Evolutionary conservation across 1,140 invertebrate genomes (phyloP).

Genomic region (Octopus sinensis): DNA sequence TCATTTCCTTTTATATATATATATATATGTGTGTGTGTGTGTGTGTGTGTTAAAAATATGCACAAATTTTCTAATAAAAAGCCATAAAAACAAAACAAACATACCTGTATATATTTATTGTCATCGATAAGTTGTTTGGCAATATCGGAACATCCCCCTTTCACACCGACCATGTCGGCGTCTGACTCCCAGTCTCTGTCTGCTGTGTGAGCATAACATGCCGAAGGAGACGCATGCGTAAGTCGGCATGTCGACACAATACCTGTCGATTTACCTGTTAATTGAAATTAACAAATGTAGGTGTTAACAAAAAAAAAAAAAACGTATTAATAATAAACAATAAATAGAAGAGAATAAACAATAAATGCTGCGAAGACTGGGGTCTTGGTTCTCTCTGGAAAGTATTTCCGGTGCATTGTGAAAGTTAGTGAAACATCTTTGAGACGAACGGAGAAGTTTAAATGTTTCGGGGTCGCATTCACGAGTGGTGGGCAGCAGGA

Average conservation of each 20-base stretch:
- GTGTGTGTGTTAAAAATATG: no score
- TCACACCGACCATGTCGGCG: conserved; percentile 23
- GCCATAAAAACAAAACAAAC: not conserved
- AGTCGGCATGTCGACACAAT: conserved; percentile 88
- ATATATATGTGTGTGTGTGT: no score
- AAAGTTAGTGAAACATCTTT: not conserved
- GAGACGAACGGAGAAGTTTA: no score
- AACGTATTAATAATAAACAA: not conserved
- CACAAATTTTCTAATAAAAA: no score
- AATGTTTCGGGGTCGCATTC: no score
- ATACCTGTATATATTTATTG: conserved; percentile 34
- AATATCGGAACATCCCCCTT: conserved; percentile 54
- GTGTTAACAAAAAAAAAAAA: not conserved
- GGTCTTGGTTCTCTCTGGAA: no score
- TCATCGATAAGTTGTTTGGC: conserved; percentile 47
- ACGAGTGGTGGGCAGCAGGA: no score
- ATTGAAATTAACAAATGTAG: not conserved
- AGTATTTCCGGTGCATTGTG: no score
- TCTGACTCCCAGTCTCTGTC: conserved; percentile 58
- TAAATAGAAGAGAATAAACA: not conserved
- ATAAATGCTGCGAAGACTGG: no score
- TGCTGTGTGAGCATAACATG: conserved; percentile 76
- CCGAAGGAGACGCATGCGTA: conserved; percentile 86
- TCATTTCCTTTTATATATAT: no score
- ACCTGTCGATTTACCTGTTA: conserved; percentile 73